phyloP scores from a whole-genome alignment of 2,797 vertebrate species.

The Eutrigla gurnardus region DNA sequence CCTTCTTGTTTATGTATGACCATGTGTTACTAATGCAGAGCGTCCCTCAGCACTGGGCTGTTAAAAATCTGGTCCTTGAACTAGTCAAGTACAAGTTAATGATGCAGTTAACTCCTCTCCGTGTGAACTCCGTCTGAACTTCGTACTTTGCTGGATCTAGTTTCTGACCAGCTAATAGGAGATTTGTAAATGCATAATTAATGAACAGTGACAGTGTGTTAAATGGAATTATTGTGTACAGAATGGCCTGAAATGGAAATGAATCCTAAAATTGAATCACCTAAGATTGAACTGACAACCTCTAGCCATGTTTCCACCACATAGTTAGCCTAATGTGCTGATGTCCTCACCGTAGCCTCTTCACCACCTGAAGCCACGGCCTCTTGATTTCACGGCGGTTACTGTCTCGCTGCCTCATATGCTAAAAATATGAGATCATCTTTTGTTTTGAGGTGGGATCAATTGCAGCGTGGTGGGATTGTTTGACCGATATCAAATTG shows the following conservation, averaged over 20 bases:
- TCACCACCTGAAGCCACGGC: slow-evolving; percentile 13
- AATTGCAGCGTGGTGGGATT: background rate
- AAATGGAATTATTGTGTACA: slow-evolving; percentile 44
- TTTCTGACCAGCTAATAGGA: slow-evolving; percentile 42
- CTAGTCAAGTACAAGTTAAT: slow-evolving; percentile 57
- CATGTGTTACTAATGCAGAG: slow-evolving; percentile 52
- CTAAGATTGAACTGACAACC: slow-evolving; percentile 28
- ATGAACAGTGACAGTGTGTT: slow-evolving; percentile 50
- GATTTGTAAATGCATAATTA: slow-evolving; percentile 67
- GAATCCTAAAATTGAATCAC: slow-evolving; percentile 56
- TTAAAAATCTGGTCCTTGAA: slow-evolving; percentile 34
- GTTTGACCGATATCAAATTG: background rate
- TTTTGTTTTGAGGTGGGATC: background rate
- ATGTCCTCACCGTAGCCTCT: slow-evolving; percentile 18
- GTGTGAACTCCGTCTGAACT: slow-evolving; percentile 57
- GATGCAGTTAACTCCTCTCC: slow-evolving; percentile 42
- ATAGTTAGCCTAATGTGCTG: slow-evolving; percentile 32
- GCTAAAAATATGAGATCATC: background rate
- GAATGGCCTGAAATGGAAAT: slow-evolving; percentile 61
- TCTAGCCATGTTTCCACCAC: slow-evolving; percentile 21
- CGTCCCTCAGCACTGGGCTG: slow-evolving; percentile 24
- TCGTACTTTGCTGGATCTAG: slow-evolving; percentile 38
- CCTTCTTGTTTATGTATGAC: slow-evolving; percentile 46
- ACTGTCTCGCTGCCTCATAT: background rate
- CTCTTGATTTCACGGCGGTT: background rate